Evolutionary conservation across 1,140 invertebrate species (phyloP), one percentile per base, ranked within the genome.

Genomic region (Drosophila ohnishii): DNA sequence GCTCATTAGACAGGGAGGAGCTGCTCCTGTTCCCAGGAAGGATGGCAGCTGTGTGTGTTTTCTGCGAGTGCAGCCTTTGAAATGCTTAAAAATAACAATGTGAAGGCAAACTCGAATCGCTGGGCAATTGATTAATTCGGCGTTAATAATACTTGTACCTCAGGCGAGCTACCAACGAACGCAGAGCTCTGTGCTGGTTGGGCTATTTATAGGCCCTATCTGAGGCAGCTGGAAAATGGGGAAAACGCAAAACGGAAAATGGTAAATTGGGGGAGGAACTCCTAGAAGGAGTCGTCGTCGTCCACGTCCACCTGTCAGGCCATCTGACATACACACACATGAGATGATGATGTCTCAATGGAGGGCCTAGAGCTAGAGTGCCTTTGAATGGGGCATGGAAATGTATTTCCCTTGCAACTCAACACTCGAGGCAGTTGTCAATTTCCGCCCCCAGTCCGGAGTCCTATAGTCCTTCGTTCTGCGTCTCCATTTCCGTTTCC

Each of bases 121-220:
- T 87, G 83, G 71, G 73, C 83, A 87, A 87, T 87, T 87, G 82
- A 70, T 88, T 84, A 87, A 87, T 87, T 84, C 66, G 67, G 76
- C 80, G 83, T 87, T 80, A 87, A 83, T 87, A 87, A 87, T 84
- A 73, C 50, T 39, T 55, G 51, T 55, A 37, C 34, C 51, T 37
- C 51, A 9, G 59, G 56, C 22, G 47, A n/a, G 39, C 50, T 51
- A 34, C 56, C 42, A 61, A 13, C 57, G 56, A 61, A 22, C 55
- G 56, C 57, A 61, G 32, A 61, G 32, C 44, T 19, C 14, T 10
- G 14, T 22, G 50, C 30, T 5, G 50, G 19, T 35, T 35, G 48
- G 34, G 16, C 80, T 83, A 83, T 83, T 75, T 83, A 51, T 84
- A 84, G 65, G 32, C 8, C 10, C 4, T 51, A 51, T 10, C 3